phyloP scores from a whole-genome alignment of 2,797 vertebrate species.

The Neopelma chrysocephalum region DNA sequence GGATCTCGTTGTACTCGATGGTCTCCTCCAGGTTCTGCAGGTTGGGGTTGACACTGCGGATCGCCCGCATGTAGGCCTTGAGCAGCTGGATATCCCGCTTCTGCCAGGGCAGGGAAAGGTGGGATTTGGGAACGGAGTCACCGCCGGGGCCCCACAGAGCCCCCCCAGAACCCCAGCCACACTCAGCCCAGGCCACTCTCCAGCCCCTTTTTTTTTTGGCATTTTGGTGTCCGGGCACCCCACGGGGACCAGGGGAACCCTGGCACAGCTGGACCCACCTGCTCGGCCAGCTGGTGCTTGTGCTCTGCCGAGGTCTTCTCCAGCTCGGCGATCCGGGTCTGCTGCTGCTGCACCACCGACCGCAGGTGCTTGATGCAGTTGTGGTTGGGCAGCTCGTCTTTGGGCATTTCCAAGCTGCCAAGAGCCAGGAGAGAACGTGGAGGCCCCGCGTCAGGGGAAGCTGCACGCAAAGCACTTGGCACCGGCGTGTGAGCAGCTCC shows the following conservation, averaged over 20 bases:
- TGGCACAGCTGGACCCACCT: constrained; percentile 75
- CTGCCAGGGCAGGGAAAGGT: constrained; percentile 62
- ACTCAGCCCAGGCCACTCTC: neutral
- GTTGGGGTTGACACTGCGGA: constrained; percentile 96
- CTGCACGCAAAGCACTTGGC: neutral
- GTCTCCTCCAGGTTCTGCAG: constrained; percentile 98
- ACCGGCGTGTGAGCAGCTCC: fast-evolving
- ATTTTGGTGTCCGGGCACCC: neutral
- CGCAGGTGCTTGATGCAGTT: constrained; percentile 96
- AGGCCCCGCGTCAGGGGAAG: neutral
- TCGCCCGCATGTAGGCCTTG: constrained; percentile 96
- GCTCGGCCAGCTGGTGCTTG: constrained; percentile 95
- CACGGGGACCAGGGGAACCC: neutral
- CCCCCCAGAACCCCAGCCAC: neutral
- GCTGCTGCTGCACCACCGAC: constrained; percentile 92
- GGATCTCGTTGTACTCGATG: constrained; percentile 97
- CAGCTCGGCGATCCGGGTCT: constrained; percentile 91
- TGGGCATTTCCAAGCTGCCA: constrained; percentile 94
- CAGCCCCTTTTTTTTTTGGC: fast-evolving
- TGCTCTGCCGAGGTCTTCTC: constrained; percentile 93
- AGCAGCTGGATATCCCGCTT: constrained; percentile 97
- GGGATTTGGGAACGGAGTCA: neutral
- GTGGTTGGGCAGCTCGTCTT: constrained; percentile 94
- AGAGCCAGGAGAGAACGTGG: fast-evolving
- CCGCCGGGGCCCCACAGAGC: neutral